Conservation (phyloP, 2,797 vertebrate genomes). For the Brachymystax lenok region DNA sequence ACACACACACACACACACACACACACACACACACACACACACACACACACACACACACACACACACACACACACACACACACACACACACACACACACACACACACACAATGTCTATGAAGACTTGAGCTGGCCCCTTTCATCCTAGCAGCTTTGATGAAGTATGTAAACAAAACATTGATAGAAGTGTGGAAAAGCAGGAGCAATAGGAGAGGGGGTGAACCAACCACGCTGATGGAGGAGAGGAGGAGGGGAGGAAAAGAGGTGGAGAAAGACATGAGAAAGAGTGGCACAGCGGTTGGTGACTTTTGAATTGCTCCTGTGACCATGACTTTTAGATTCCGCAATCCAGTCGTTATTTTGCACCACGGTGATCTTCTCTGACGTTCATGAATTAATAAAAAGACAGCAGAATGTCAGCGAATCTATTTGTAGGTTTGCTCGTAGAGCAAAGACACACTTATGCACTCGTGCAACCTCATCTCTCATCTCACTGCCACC, state of each 20-base stretch:
- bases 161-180: constrained; percentile 38
- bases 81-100: no score
- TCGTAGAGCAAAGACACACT: constrained; percentile 6
- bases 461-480: not conserved
- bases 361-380: constrained; percentile 27
- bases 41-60: no score
- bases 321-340: constrained; percentile 44
- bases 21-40: no score
- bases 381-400: constrained; percentile 26
- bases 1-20: not conserved
- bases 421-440: constrained; percentile 17
- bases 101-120: not conserved
- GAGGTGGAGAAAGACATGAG: constrained; percentile 29
- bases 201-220: not conserved
- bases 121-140: constrained; percentile 30
- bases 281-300: constrained; percentile 30
- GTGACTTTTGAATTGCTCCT: constrained; percentile 39
- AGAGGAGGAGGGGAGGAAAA: not conserved
- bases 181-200: constrained; percentile 42
- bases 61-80: no score
- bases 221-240: no score
- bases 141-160: constrained; percentile 43
- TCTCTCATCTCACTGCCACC: not conserved
- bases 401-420: constrained; percentile 38
- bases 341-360: constrained; percentile 41